Evolutionary conservation across 2,888 invertebrate genomes (phyloP).

Genomic region (Timandra comae): DNA sequence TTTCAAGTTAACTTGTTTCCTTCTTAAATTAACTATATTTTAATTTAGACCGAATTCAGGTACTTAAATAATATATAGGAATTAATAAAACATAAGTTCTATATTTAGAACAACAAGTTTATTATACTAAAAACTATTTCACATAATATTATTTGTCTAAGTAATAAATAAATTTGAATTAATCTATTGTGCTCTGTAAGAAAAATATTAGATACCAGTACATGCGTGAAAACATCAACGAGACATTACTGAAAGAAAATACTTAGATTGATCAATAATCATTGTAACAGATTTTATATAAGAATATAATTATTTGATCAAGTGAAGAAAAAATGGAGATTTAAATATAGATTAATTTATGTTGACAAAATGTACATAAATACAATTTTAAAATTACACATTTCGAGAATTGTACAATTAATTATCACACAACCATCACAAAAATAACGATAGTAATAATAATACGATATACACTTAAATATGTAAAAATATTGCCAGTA

Average conservation of each 20-base stretch:
- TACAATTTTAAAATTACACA: slow-evolving; percentile 3
- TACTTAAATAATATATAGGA: too few species aligned
- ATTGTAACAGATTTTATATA: too few species aligned
- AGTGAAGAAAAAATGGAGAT: too few species aligned
- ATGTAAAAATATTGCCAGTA: too few species aligned
- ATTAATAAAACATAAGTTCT: too few species aligned
- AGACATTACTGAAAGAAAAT: too few species aligned
- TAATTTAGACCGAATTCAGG: too few species aligned
- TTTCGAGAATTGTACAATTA: slow-evolving; percentile 1
- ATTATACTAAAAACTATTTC: slow-evolving; percentile 7
- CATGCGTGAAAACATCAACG: too few species aligned
- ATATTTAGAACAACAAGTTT: slow-evolving; percentile 18
- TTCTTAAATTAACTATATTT: too few species aligned
- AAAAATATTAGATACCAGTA: slow-evolving; percentile 1
- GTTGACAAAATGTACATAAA: background rate
- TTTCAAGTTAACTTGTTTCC: too few species aligned
- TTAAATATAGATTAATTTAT: slow-evolving; percentile 1
- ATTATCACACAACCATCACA: slow-evolving; percentile 20
- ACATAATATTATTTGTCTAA: background rate
- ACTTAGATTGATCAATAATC: too few species aligned
- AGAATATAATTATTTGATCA: too few species aligned
- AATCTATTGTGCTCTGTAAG: slow-evolving; percentile 11
- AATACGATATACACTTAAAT: background rate
- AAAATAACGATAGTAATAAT: slow-evolving; percentile 6
- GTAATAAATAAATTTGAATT: slow-evolving; percentile 3